These are phyloP conservation scores for Germaria angustata DNA, from an alignment of 2,888 invertebrate genomes.

Conservation along the genomic window DNA sequence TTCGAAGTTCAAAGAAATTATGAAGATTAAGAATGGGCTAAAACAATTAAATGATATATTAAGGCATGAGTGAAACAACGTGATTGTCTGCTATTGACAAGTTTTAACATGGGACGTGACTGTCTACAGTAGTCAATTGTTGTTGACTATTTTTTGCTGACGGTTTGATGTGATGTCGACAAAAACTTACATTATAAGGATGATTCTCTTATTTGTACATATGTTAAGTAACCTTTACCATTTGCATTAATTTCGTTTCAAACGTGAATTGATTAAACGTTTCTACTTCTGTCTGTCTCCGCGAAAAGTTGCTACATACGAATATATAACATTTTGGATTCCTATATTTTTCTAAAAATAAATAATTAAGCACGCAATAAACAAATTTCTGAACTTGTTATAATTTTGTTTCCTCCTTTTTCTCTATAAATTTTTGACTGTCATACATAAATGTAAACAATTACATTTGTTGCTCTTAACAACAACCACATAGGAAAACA, in stretches of 20 bases:
- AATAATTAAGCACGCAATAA: constrained; percentile 52
- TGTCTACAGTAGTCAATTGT: too few relatives aligned
- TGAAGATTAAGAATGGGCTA: not conserved
- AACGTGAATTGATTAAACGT: constrained; percentile 35
- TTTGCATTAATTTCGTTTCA: not conserved
- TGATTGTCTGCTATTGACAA: too few relatives aligned
- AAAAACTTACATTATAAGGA: too few relatives aligned
- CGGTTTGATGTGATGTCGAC: too few relatives aligned
- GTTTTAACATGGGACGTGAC: too few relatives aligned
- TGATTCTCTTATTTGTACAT: too few relatives aligned
- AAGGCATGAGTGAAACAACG: not conserved
- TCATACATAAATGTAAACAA: constrained; percentile 43
- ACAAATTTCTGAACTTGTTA: constrained; percentile 24
- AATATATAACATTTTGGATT: not conserved
- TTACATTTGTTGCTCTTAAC: constrained; percentile 14
- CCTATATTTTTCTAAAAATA: not conserved
- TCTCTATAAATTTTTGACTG: constrained; percentile 28
- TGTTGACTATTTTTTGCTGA: too few relatives aligned
- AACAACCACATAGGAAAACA: too few relatives aligned
- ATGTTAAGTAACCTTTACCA: not conserved
- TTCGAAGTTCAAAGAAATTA: not conserved
- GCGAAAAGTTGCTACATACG: not conserved
- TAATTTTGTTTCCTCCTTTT: not conserved
- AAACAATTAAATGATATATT: not conserved
- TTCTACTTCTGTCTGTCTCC: not conserved